phyloP scores from a whole-genome alignment of 1,140 invertebrate genomes.

The Micrasema longulum region DNA sequence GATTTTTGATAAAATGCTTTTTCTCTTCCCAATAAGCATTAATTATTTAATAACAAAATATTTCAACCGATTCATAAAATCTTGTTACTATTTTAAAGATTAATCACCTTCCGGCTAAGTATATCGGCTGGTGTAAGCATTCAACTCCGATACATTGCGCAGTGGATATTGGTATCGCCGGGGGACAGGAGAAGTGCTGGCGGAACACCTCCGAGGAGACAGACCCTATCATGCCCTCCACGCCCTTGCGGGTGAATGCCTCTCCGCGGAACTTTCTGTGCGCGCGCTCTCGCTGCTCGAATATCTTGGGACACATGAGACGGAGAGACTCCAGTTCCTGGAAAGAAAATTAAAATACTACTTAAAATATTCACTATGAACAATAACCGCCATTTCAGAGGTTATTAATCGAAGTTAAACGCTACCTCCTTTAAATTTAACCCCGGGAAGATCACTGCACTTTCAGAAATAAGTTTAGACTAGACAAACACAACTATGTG shows the following conservation, averaged over 20 bases:
- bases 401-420: no score
- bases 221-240: constrained; percentile 58
- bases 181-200: constrained; percentile 40
- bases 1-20: no score
- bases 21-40: no score
- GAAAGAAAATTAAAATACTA: background rate
- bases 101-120: constrained; percentile 61
- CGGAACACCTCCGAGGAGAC: constrained; percentile 9
- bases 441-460: no score
- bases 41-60: no score
- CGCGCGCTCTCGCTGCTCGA: constrained; percentile 56
- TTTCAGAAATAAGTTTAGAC: no score
- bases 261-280: constrained; percentile 59
- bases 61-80: no score
- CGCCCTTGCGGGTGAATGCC: constrained; percentile 60
- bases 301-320: constrained; percentile 57
- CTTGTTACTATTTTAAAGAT: no score
- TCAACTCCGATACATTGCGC: constrained; percentile 56
- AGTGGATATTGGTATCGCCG: constrained; percentile 16
- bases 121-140: constrained; percentile 57
- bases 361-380: no score
- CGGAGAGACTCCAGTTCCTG: constrained; percentile 63
- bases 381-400: no score
- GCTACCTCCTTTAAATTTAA: no score
- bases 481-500: no score